Evolutionary conservation across 2,113 vertebrate species (phyloP), one percentile per base, ranked within the genome.

Genomic region (Corvus moneduloides): DNA sequence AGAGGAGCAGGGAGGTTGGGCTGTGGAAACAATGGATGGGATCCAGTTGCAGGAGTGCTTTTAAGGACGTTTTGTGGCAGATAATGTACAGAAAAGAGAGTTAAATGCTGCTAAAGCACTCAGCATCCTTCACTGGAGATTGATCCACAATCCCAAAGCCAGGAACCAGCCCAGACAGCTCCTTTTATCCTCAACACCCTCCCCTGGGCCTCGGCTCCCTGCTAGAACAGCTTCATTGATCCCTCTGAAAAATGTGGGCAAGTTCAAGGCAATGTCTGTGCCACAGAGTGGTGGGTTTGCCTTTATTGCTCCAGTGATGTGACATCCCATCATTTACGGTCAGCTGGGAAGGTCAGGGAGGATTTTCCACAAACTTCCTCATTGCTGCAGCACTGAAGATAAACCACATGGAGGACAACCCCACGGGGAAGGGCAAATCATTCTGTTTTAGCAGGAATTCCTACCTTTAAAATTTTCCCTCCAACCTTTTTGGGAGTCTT

Each of bases 151-250:
- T 80, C 75, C 48, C 46, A 64, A 77, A 88, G 7, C 72, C 68
- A 92, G 94, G 84, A 84, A 81, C 81, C 24, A 81, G 63, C 52
- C 63, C 72, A 88, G 93, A 94, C 83, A 71, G 46, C 54, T 66
- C 63, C 39, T 75, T 75, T 87, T 66, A 54, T 67, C 91, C 62
- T 59, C 81, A 43, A 33, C 58, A 37, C 16, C 67, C 61, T 64
- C 71, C 28, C 13, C 54, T 52, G 78, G 11, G 62, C 87, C 46
- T 26, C 6, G 11, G 69, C 55, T 90, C 85, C 83, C 80, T 78
- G 71, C 82, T 75, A 37, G 75, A 93, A 94, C 90, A 93, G 19
- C 93, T 87, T 44, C 85, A 58, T 93, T 58, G 88, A 49, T 75
- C 62, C 80, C 54, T 30, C n/a, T 72, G 73, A 43, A 91, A 93